These are phyloP conservation scores for Argyresthia goedartella DNA, from an alignment of 2,888 invertebrate species.

Conservation along the genomic window DNA sequence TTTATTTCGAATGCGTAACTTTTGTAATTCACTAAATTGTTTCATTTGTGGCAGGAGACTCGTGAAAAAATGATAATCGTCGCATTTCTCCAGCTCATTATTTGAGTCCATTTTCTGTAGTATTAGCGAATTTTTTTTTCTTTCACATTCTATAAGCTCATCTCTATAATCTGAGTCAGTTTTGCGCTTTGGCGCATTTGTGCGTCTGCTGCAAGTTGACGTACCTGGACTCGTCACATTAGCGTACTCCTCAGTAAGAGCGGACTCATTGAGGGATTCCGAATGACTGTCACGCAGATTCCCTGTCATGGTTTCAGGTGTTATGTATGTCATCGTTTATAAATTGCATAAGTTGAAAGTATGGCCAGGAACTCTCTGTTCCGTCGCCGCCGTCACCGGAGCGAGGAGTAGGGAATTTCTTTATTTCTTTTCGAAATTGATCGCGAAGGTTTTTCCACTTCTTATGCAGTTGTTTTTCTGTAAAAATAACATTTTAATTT, in stretches of 20 bases:
- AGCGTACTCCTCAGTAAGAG: too few species aligned
- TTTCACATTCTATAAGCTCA: too few species aligned
- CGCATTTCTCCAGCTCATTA: slow-evolving; percentile 16
- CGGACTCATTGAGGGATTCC: too few species aligned
- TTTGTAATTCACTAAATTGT: slow-evolving; percentile 20
- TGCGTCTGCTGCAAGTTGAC: too few species aligned
- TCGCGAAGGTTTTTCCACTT: slow-evolving; percentile 18
- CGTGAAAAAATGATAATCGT: slow-evolving; percentile 18
- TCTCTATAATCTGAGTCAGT: too few species aligned
- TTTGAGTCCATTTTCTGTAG: too few species aligned
- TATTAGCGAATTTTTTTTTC: too few species aligned
- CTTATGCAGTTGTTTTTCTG: slow-evolving; percentile 16
- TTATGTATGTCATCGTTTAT: slow-evolving; percentile 18
- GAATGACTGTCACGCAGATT: too few species aligned
- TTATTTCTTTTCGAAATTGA: slow-evolving; percentile 15
- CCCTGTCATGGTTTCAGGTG: too few species aligned
- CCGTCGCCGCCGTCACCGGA: slow-evolving; percentile 16
- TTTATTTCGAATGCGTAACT: slow-evolving; percentile 19
- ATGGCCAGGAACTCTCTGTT: slow-evolving; percentile 15
- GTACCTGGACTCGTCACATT: too few species aligned
- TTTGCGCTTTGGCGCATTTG: too few species aligned
- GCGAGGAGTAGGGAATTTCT: slow-evolving; percentile 13
- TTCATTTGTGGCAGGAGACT: slow-evolving; percentile 20
- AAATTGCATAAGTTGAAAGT: slow-evolving; percentile 16
- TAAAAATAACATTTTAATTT: slow-evolving; percentile 12